Conservation (phyloP, 1,140 invertebrate genomes). For the Apis florea region DNA sequence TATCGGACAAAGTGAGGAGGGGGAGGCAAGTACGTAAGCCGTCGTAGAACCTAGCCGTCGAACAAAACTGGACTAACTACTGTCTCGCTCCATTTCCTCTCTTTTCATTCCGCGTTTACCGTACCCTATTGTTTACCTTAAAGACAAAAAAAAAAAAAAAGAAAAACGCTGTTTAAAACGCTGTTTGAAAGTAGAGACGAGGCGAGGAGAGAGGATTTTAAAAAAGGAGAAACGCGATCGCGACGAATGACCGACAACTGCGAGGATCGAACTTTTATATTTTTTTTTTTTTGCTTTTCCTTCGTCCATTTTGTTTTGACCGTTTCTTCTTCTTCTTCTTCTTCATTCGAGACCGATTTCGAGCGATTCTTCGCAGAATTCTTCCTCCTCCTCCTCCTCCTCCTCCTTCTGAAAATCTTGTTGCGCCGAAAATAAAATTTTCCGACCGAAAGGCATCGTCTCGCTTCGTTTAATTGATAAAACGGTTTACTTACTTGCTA, state of each 20-base stretch:
- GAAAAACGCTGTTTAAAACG: background rate
- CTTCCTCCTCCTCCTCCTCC: too few relatives aligned
- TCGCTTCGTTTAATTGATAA: constrained; percentile 64
- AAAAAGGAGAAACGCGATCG: background rate
- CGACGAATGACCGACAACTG: too few relatives aligned
- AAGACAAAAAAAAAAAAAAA: background rate
- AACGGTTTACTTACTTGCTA: constrained; percentile 67
- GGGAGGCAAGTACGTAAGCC: background rate
- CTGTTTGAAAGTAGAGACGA: background rate
- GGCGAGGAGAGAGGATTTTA: background rate
- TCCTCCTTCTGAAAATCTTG: too few relatives aligned
- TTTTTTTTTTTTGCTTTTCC: too few relatives aligned
- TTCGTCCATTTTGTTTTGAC: too few relatives aligned
- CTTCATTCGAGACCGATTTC: too few relatives aligned
- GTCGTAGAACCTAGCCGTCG: background rate
- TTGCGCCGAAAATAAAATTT: too few relatives aligned
- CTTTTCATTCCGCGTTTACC: background rate
- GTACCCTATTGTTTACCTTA: constrained; percentile 9
- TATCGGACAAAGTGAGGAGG: background rate
- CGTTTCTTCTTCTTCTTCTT: too few relatives aligned
- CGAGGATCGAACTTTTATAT: too few relatives aligned
- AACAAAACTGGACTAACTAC: background rate
- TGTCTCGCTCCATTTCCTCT: constrained; percentile 14
- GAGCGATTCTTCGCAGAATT: too few relatives aligned
- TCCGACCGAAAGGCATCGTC: constrained; percentile 60